Conservation (phyloP, 2,113 vertebrate species). For the Hippolais icterina region DNA sequence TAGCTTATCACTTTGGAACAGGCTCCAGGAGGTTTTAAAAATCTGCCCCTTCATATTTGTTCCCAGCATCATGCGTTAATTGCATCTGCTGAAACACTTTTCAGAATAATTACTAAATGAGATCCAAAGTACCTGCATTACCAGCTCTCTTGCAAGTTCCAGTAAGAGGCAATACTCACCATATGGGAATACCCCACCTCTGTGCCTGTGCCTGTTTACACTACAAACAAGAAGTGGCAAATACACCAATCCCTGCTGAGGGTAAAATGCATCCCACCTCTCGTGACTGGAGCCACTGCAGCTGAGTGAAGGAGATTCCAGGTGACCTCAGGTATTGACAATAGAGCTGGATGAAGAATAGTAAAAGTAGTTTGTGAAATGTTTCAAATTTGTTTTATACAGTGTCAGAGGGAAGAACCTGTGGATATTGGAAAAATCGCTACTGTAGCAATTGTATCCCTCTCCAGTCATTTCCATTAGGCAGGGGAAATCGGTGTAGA, state of each 20-base stretch:
- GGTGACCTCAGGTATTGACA: neutral
- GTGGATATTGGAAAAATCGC: neutral
- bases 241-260: rapidly evolving
- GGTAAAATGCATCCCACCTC: rapidly evolving
- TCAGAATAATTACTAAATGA: constrained; percentile 21
- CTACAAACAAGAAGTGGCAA: neutral
- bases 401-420: neutral
- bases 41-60: constrained; percentile 5
- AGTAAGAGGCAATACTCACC: neutral
- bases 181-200: neutral
- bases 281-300: neutral
- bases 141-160: neutral
- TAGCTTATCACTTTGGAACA: neutral
- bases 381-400: neutral
- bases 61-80: neutral
- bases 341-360: neutral
- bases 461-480: neutral
- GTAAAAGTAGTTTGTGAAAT: neutral
- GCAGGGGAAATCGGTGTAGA: neutral
- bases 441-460: neutral
- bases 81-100: neutral
- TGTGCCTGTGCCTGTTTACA: neutral
- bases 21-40: neutral
- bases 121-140: neutral
- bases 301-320: neutral